Conservation (phyloP, 2,113 vertebrate genomes). For the Circaetus gallicus region DNA sequence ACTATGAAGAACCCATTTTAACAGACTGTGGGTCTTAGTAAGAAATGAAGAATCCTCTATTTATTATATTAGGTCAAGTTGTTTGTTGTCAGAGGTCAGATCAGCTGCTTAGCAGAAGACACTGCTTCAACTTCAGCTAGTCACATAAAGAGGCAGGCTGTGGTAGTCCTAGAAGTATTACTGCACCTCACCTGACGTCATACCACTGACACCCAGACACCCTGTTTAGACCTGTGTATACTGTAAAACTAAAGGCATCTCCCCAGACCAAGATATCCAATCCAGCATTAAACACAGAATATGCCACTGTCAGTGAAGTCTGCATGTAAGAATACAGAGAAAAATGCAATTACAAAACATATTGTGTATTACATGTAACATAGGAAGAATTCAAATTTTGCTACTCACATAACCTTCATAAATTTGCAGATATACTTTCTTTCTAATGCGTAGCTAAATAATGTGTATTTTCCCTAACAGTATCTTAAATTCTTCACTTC, state of each 20-base stretch:
- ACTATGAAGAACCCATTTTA: background rate
- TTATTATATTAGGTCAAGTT: background rate
- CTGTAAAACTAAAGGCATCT: background rate
- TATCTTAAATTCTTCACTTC: background rate
- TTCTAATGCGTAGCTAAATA: background rate
- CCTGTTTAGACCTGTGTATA: background rate
- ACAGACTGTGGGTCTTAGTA: background rate
- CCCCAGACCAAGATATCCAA: background rate
- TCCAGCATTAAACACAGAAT: background rate
- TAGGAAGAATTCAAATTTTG: background rate
- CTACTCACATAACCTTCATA: background rate
- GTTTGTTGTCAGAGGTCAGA: background rate
- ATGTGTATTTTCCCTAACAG: background rate
- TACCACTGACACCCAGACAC: background rate
- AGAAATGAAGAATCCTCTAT: background rate
- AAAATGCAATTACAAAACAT: background rate
- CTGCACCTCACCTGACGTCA: background rate
- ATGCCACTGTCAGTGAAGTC: background rate
- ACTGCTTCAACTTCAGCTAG: background rate
- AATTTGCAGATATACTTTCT: background rate
- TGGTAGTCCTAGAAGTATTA: background rate
- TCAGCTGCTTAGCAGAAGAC: background rate
- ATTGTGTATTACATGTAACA: background rate
- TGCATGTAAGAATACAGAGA: background rate
- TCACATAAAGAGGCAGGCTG: rapidly evolving